A percentile compares a stretch with the other conserved stretches of the same genome.
Conservation (phyloP, 2,113 vertebrate species). For the Saccopteryx leptura region DNA sequence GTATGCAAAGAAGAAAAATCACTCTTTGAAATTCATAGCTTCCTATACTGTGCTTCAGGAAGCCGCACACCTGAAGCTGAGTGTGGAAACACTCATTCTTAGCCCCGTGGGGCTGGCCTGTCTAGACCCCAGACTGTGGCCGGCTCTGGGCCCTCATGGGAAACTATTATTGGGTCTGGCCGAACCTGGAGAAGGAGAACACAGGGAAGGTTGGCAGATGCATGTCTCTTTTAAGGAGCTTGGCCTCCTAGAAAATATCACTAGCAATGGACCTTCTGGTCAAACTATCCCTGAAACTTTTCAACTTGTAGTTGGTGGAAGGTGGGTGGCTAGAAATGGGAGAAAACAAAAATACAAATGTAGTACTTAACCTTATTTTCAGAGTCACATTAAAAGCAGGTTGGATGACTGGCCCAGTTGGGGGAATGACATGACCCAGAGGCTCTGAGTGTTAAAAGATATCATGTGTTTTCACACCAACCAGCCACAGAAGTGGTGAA, state of each 20-base stretch:
- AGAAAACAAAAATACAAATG: constrained; percentile 14
- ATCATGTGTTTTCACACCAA: background rate
- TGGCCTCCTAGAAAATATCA: background rate
- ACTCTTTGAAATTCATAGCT: constrained; percentile 81
- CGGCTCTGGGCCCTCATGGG: constrained; percentile 63
- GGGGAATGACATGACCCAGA: background rate
- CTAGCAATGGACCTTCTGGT: background rate
- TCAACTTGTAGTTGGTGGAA: background rate
- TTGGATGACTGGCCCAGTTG: background rate
- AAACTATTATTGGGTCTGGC: constrained; percentile 70
- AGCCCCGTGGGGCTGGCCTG: constrained; percentile 67
- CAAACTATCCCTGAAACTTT: background rate
- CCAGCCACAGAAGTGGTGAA: background rate
- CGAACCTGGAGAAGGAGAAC: constrained; percentile 51
- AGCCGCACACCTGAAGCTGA: constrained; percentile 81
- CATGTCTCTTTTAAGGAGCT: background rate
- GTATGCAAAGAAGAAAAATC: constrained; percentile 81
- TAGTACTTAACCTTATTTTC: background rate
- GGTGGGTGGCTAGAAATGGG: background rate
- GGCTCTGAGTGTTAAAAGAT: background rate
- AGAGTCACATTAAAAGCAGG: constrained; percentile 14
- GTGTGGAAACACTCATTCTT: constrained; percentile 84
- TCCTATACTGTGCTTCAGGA: constrained; percentile 85
- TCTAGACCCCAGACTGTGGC: constrained; percentile 54
- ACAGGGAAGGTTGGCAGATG: background rate